Base-by-base conservation (phyloP, 2,888 invertebrate genomes). In the Oscheius sp. region DNA sequence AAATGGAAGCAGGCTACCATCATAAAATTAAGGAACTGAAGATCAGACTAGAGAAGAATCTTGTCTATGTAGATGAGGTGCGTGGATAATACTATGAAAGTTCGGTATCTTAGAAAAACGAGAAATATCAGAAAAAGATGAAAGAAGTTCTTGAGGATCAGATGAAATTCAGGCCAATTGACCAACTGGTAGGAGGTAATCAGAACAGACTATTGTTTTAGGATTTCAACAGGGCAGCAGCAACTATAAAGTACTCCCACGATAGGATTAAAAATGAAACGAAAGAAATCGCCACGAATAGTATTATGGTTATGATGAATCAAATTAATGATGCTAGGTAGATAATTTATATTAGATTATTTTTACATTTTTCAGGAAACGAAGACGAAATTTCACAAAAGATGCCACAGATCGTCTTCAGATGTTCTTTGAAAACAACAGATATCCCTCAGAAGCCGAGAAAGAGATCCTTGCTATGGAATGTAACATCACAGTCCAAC, bases 401-500 rank as follows among this genome's bases (percentile, higher is more conserved):
- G 72, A 75, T 38, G 74, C 78, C 1, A 78, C 73, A 1, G 73
- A 73, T 24, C 71, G 73, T 54, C 72, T 80, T 14, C 74, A 73
- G 32, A 64, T 63, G 14, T 80, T 70, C 72, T 80, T 77, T 59
- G 59, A 72, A 28, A 57, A 69, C 6, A 71, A 76, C 44, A 47
- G 63, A 24, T 56, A 69, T 22, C 74, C 74, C 28, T 74, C 77
- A 8, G 80, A 80, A 12, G 64, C 72, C 2, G 72, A 80, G 26
- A 80, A 80, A 51, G 65, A 56, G 0, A 65, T 67, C 9, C 57
- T 80, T 24, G 78, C 80, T 3, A 59, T 67, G 32, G 64, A 73
- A 28, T 80, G 80, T 47, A 67, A 70, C 20, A 78, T 80, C 30
- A 73, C 74, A 36, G 70, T 78, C 32, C 74, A 78, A 14, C 80